These are phyloP conservation scores for Crypturellus undulatus DNA, from an alignment of 2,113 vertebrate species.

Conservation along the genomic window DNA sequence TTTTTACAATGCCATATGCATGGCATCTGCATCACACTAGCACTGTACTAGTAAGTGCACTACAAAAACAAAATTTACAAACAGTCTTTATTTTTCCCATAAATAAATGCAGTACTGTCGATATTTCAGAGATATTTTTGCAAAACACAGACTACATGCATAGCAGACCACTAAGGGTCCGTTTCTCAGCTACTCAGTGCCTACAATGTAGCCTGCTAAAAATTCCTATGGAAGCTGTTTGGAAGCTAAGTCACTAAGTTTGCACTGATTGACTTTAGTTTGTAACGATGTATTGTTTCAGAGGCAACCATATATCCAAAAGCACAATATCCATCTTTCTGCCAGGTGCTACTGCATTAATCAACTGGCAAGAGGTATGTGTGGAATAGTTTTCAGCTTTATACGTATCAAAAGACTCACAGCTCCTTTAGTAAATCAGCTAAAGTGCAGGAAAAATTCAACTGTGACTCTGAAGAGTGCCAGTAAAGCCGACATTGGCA, in stretches of 20 bases:
- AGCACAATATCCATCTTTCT: neutral
- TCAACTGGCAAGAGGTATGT: neutral
- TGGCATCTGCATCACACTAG: slow-evolving; percentile 21
- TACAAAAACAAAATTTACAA: slow-evolving; percentile 54
- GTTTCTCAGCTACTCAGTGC: neutral
- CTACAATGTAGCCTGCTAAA: slow-evolving; percentile 4
- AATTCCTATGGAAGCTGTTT: slow-evolving; percentile 11
- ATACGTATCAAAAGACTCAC: neutral
- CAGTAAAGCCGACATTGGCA: neutral
- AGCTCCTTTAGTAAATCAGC: neutral
- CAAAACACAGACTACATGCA: slow-evolving; percentile 51
- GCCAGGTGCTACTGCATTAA: neutral
- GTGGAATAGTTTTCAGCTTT: neutral
- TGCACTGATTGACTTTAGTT: neutral
- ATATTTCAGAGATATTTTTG: slow-evolving; percentile 48
- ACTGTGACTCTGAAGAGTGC: neutral
- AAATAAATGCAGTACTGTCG: slow-evolving; percentile 54
- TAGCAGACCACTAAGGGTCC: slow-evolving; percentile 58
- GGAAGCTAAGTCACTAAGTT: slow-evolving; percentile 24
- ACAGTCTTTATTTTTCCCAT: slow-evolving; percentile 32
- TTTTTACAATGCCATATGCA: neutral
- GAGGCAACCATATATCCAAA: neutral
- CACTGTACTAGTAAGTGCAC: slow-evolving; percentile 31
- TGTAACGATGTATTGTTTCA: neutral
- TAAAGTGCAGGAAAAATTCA: neutral